Evolutionary conservation across 2,113 vertebrate species (phyloP).

Genomic region (Ophthalmolycus amberensis): DNA sequence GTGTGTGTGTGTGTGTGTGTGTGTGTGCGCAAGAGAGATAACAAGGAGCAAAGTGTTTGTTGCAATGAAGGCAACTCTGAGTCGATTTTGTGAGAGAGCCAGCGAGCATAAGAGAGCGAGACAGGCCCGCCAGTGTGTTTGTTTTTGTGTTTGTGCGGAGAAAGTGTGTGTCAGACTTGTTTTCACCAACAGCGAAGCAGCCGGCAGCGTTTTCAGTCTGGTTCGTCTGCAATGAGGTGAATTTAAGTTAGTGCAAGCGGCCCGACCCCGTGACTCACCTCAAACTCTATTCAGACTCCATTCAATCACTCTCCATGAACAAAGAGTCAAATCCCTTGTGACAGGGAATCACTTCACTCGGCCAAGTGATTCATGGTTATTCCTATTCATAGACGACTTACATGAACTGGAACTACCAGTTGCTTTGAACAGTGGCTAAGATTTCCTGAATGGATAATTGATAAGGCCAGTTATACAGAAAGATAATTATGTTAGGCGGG

Average conservation of each 20-base stretch:
- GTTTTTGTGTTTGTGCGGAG: constrained; percentile 7
- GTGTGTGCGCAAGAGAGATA: constrained; percentile 5
- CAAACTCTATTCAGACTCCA: constrained; percentile 39
- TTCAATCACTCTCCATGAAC: constrained; percentile 39
- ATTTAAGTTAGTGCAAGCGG: constrained; percentile 40
- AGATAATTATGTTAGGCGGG: not conserved
- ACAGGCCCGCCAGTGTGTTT: constrained; percentile 37
- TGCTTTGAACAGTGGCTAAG: constrained; percentile 2
- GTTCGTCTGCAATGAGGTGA: constrained; percentile 44
- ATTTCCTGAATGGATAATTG: not conserved
- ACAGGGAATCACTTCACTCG: constrained; percentile 25
- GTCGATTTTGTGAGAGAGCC: constrained; percentile 1
- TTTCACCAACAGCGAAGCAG: constrained; percentile 44
- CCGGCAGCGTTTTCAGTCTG: constrained; percentile 57
- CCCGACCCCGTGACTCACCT: constrained; percentile 66
- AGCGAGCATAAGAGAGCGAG: constrained; percentile 23
- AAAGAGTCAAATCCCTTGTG: constrained; percentile 50
- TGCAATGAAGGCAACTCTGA: constrained; percentile 59
- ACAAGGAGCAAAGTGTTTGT: constrained; percentile 63
- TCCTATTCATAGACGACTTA: constrained; percentile 32
- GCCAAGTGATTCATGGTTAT: constrained; percentile 49
- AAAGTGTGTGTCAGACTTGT: constrained; percentile 48
- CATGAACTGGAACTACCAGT: constrained; percentile 54
- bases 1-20: not conserved
- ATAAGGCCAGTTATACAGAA: not conserved